phyloP scores from a whole-genome alignment of 2,113 vertebrate genomes.

The Prietella phreatophila region DNA sequence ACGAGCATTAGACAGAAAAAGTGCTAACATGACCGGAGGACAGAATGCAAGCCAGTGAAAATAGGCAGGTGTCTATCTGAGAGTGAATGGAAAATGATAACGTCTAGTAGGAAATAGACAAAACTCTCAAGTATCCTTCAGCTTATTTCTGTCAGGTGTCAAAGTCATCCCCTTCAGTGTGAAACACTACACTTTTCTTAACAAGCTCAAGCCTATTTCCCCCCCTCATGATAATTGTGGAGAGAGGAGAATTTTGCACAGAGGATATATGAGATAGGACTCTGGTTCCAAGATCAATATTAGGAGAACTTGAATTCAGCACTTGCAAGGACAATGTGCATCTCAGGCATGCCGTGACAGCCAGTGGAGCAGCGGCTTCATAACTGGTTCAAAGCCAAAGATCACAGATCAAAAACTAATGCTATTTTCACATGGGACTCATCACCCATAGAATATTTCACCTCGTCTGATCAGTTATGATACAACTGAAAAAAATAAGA shows the following conservation, averaged over 20 bases:
- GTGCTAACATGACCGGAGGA: not conserved
- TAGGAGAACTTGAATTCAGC: conserved; percentile 60
- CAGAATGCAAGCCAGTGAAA: conserved; percentile 43
- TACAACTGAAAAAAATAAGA: conserved; percentile 24
- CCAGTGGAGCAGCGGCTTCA: conserved; percentile 43
- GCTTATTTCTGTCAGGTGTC: conserved; percentile 55
- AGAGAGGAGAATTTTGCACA: conserved; percentile 60
- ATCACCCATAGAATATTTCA: conserved; percentile 27
- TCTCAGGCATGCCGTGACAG: conserved; percentile 58
- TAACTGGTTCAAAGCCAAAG: conserved; percentile 29
- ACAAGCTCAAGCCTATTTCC: conserved; percentile 50
- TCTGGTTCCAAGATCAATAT: conserved; percentile 69
- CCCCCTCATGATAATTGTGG: conserved; percentile 59
- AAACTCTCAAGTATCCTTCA: conserved; percentile 49
- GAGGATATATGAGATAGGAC: conserved; percentile 49
- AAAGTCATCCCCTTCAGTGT: conserved; percentile 53
- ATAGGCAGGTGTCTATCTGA: conserved; percentile 32
- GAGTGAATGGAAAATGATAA: conserved; percentile 51
- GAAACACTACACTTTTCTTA: conserved; percentile 55
- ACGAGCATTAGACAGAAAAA: not conserved
- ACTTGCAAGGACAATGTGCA: conserved; percentile 59
- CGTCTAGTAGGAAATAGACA: conserved; percentile 51
- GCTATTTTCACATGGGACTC: conserved; percentile 35
- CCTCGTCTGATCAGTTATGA: conserved; percentile 31
- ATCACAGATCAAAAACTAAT: conserved; percentile 34